phyloP scores from a whole-genome alignment of 1,140 invertebrate genomes.

The Oppia nitens region DNA sequence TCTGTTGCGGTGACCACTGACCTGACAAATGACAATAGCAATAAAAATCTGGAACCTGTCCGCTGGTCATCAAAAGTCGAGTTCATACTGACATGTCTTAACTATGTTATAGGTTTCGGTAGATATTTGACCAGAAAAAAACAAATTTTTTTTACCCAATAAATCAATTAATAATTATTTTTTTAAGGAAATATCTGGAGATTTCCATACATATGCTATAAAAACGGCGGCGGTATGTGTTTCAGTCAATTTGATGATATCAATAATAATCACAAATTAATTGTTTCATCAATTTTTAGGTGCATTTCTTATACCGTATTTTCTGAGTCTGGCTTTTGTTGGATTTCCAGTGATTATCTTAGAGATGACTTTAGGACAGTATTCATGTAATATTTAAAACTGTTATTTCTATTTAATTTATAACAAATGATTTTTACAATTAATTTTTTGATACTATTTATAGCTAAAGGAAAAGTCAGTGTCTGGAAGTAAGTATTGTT shows the following conservation, averaged over 20 bases:
- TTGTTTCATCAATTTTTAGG: background rate
- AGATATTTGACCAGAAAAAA: background rate
- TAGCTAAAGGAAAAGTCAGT: background rate
- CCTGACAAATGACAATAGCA: no score
- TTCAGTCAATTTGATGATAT: background rate
- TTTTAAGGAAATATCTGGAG: conserved; percentile 84
- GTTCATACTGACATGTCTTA: background rate
- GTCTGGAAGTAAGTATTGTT: background rate
- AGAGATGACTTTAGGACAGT: background rate
- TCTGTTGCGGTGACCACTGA: no score
- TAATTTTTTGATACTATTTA: no score
- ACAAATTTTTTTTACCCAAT: background rate
- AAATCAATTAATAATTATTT: background rate
- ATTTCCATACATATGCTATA: conserved; percentile 84
- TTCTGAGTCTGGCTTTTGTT: background rate
- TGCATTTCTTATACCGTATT: background rate
- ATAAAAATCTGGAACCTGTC: no score
- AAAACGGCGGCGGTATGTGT: conserved; percentile 74
- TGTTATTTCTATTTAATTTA: background rate
- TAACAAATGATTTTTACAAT: no score
- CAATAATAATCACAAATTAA: background rate
- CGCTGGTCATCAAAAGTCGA: background rate
- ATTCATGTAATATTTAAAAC: background rate
- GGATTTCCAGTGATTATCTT: background rate
- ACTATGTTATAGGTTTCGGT: background rate